Evolutionary conservation across 2,888 invertebrate genomes (phyloP).

Genomic region (Eupsilia transversa): DNA sequence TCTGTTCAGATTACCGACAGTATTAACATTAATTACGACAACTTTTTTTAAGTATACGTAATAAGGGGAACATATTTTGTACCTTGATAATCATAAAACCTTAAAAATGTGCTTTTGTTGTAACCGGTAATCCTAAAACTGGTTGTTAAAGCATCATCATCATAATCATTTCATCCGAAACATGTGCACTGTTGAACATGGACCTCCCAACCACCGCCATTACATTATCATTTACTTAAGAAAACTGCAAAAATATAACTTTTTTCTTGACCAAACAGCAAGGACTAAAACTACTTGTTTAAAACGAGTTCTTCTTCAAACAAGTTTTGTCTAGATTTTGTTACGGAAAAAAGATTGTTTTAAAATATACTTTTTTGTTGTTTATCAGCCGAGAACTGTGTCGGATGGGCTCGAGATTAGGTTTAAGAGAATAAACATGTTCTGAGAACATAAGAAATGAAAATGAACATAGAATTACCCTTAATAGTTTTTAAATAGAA

Average conservation of each 20-base stretch:
- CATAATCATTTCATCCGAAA: too few species aligned
- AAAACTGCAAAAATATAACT: conserved; percentile 38
- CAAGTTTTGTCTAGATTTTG: conserved; percentile 52
- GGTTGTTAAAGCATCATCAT: too few species aligned
- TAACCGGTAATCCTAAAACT: neutral
- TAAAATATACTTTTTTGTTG: conserved; percentile 35
- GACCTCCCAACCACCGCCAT: too few species aligned
- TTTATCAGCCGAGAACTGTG: conserved; percentile 37
- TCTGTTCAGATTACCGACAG: neutral
- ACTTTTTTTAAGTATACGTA: neutral
- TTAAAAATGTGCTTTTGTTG: neutral
- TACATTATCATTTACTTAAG: too few species aligned
- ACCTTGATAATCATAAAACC: neutral
- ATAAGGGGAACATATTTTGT: neutral
- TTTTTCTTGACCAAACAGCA: conserved; percentile 43
- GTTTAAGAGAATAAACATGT: conserved; percentile 10
- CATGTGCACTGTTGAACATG: too few species aligned
- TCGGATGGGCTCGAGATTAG: conserved; percentile 10
- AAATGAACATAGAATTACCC: neutral
- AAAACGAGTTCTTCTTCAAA: conserved; percentile 58
- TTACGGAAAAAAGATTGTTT: conserved; percentile 53
- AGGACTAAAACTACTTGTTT: conserved; percentile 35
- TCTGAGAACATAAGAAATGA: too few species aligned
- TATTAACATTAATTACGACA: neutral
- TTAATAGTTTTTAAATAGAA: neutral